Evolutionary conservation across 2,888 invertebrate species (phyloP).

Genomic region (Clunio marinus): DNA sequence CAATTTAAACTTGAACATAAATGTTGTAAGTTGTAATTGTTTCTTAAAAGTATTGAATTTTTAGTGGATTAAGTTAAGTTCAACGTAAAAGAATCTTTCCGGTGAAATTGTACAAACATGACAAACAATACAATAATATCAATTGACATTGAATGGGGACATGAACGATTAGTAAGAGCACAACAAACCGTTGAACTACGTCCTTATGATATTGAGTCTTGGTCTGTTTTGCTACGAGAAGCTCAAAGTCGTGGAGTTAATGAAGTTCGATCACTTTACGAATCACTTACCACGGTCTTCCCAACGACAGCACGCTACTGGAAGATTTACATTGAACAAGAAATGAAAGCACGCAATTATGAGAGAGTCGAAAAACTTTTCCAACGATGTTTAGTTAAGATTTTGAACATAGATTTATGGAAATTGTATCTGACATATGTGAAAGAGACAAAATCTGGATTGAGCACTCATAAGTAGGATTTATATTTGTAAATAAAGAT

Average conservation of each 20-base stretch:
- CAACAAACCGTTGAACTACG: slow-evolving; percentile 83
- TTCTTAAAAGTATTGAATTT: no score
- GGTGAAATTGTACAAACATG: background rate
- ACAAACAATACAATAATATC: background rate
- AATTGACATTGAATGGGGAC: slow-evolving; percentile 69
- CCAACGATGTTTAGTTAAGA: slow-evolving; percentile 96
- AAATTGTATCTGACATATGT: slow-evolving; percentile 96
- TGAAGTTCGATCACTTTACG: slow-evolving; percentile 87
- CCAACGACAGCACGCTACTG: slow-evolving; percentile 96
- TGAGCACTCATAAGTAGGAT: slow-evolving; percentile 88
- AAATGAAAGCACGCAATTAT: slow-evolving; percentile 96
- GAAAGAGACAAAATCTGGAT: slow-evolving; percentile 91
- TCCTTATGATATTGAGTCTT: slow-evolving; percentile 93
- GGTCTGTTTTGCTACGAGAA: slow-evolving; percentile 93
- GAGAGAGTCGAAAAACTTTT: slow-evolving; percentile 99
- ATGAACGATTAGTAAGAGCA: slow-evolving; percentile 75
- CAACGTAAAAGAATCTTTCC: no score
- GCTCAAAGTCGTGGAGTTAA: slow-evolving; percentile 82
- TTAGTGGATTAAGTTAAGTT: no score
- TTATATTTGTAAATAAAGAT: background rate
- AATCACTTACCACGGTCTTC: slow-evolving; percentile 88
- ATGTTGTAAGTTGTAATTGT: no score
- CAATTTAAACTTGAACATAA: no score
- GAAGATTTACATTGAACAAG: slow-evolving; percentile 98
- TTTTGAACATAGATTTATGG: slow-evolving; percentile 98